Percentiles rank a stretch among this genome's conserved stretches.
These are phyloP conservation scores for Propithecus perrieri DNA, from an alignment of 2,797 vertebrate genomes.

Conservation along the genomic window DNA sequence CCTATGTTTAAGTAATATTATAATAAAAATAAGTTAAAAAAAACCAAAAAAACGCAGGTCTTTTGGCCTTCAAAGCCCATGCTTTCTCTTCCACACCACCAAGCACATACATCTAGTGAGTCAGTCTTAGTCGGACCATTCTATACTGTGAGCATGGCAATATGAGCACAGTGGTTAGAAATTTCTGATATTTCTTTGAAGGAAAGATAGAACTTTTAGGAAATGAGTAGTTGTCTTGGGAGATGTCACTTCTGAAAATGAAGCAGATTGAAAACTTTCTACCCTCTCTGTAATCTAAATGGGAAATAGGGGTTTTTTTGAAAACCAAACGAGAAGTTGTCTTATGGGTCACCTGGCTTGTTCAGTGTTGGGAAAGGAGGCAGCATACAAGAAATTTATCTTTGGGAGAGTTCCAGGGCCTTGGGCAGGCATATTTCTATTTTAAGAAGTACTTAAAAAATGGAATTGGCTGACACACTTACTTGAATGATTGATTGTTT, in stretches of 20 bases:
- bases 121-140: not conserved
- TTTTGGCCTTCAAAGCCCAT: not conserved
- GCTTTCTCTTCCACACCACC: not conserved
- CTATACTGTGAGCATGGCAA: not conserved
- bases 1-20: not conserved
- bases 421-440: not conserved
- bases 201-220: not conserved
- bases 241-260: not conserved
- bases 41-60: not conserved
- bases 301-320: not conserved
- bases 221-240: not conserved
- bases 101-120: not conserved
- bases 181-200: not conserved
- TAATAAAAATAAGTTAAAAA: not conserved
- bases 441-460: conserved; percentile 36
- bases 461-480: not conserved
- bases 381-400: not conserved
- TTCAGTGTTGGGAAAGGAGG: not conserved
- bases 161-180: not conserved
- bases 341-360: not conserved
- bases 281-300: not conserved
- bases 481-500: not conserved
- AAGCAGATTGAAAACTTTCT: not conserved
- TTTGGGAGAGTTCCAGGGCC: not conserved
- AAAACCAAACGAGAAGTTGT: not conserved